A percentile compares a stretch with the other conserved stretches of the same genome.
These are phyloP conservation scores for Lucilia cuprina DNA, from an alignment of 1,140 invertebrate species.

Conservation along the genomic window DNA sequence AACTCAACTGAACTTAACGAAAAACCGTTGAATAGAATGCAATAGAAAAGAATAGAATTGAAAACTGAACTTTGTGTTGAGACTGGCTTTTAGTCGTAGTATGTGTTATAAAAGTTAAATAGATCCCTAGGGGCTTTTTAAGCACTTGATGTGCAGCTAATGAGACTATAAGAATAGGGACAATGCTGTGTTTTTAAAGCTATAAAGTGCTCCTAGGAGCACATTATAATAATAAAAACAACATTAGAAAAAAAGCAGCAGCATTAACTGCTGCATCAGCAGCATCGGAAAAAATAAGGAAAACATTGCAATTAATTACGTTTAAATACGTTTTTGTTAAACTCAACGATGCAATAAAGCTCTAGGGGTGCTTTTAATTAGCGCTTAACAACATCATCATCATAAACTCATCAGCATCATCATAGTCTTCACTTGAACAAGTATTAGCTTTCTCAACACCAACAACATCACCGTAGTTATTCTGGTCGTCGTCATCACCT, in stretches of 20 bases:
- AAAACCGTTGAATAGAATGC: neutral
- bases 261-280: neutral
- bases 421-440: neutral
- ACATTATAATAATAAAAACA: neutral
- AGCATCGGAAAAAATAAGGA: slow-evolving; percentile 20
- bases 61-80: neutral
- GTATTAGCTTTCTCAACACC: neutral
- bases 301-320: slow-evolving; percentile 34
- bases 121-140: slow-evolving; percentile 54
- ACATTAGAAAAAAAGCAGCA: neutral
- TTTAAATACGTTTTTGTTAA: slow-evolving; percentile 28
- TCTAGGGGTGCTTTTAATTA: slow-evolving; percentile 34
- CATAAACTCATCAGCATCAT: neutral
- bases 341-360: slow-evolving; percentile 28
- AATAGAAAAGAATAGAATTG: neutral
- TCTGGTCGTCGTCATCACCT: neutral
- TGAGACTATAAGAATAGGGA: slow-evolving; percentile 43
- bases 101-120: slow-evolving; percentile 48
- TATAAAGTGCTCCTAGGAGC: slow-evolving; percentile 29
- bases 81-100: neutral
- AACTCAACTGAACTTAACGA: neutral
- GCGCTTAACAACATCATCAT: slow-evolving; percentile 22
- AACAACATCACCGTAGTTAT: neutral
- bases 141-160: slow-evolving; percentile 57
- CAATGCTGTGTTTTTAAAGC: neutral